Evolutionary conservation across 2,888 invertebrate genomes (phyloP).

Genomic region (Phengaris alcon): DNA sequence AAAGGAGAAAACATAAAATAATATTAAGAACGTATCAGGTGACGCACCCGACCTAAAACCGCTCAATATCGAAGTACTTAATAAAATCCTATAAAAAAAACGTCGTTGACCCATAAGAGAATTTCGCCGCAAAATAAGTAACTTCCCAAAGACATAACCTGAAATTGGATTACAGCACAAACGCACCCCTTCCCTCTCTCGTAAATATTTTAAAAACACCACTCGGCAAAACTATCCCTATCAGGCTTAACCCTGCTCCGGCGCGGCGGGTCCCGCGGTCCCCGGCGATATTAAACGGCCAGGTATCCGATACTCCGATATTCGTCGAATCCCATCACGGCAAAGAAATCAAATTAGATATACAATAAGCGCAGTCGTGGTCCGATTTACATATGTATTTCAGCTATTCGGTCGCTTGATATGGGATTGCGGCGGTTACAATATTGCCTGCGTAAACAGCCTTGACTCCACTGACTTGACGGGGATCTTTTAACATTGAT

Average conservation of each 20-base stretch:
- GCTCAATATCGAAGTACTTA: constrained; percentile 45
- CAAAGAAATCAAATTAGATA: constrained; percentile 78
- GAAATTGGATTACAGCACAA: constrained; percentile 75
- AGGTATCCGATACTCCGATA: constrained; percentile 61
- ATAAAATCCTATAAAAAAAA: constrained; percentile 71
- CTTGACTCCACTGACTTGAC: constrained; percentile 48
- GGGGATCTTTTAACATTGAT: constrained; percentile 40
- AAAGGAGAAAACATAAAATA: neutral
- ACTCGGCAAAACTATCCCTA: constrained; percentile 60
- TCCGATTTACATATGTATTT: constrained; percentile 77
- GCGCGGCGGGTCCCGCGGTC: constrained; percentile 54
- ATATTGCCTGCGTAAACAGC: constrained; percentile 66
- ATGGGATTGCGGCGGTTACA: constrained; percentile 72
- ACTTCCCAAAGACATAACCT: constrained; percentile 76
- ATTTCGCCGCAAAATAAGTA: constrained; percentile 63
- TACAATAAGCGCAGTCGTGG: constrained; percentile 75
- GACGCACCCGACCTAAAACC: constrained; percentile 1
- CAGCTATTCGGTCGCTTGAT: constrained; percentile 73
- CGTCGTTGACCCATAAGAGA: constrained; percentile 60
- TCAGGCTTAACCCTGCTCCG: constrained; percentile 70
- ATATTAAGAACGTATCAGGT: constrained; percentile 9
- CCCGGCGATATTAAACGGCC: constrained; percentile 63
- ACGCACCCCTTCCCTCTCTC: constrained; percentile 62
- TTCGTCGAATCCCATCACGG: constrained; percentile 72
- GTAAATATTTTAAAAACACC: constrained; percentile 78